Evolutionary conservation across 2,888 invertebrate genomes (phyloP).

Genomic region (Mycalesis mineus): DNA sequence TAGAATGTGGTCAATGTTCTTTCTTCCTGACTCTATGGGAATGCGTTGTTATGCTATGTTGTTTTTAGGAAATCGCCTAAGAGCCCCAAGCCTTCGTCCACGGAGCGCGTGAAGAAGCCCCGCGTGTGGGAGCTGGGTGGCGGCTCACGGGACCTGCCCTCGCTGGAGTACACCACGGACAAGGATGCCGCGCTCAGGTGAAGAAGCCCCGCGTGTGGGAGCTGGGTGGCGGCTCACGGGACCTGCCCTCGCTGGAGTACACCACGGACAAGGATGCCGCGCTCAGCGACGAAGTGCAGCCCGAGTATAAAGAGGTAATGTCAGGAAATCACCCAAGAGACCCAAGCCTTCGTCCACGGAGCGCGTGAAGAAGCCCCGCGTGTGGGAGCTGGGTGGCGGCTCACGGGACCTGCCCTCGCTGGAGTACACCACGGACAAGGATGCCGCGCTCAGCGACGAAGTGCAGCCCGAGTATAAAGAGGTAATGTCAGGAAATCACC

Average conservation of each 20-base stretch:
- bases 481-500: conserved; percentile 66
- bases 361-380: conserved; percentile 91
- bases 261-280: conserved; percentile 83
- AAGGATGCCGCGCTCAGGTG: conserved; percentile 82
- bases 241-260: conserved; percentile 88
- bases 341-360: conserved; percentile 70
- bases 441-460: conserved; percentile 67
- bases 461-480: conserved; percentile 80
- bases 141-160: conserved; percentile 84
- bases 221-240: conserved; percentile 86
- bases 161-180: conserved; percentile 90
- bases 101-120: conserved; percentile 91
- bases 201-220: conserved; percentile 96
- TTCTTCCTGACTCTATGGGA: no score
- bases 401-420: conserved; percentile 86
- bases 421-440: conserved; percentile 88
- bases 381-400: conserved; percentile 93
- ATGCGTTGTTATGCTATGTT: no score
- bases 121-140: conserved; percentile 94
- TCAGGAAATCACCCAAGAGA: conserved; percentile 68
- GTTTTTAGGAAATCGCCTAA: conserved; percentile 67
- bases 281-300: conserved; percentile 74
- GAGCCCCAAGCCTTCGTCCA: conserved; percentile 51
- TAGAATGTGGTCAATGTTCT: no score
- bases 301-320: conserved; percentile 80